These are phyloP conservation scores for Neomonachus schauinslandi DNA, from an alignment of 2,113 vertebrate genomes.

Conservation along the genomic window DNA sequence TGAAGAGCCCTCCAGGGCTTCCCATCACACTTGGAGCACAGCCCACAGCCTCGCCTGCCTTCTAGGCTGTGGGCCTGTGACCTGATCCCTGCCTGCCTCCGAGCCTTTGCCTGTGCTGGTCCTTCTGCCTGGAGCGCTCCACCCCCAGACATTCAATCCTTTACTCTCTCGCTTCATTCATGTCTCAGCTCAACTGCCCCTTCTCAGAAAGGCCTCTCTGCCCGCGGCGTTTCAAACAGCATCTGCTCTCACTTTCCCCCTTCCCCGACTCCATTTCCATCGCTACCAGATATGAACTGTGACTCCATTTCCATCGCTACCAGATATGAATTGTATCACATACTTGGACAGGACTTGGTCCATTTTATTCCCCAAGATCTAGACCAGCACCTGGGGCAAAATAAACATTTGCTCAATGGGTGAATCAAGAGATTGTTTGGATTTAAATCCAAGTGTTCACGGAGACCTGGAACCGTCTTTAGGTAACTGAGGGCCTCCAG, in stretches of 20 bases:
- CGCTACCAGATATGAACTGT: accelerated
- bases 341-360: background rate
- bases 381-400: background rate
- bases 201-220: background rate
- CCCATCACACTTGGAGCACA: background rate
- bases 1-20: background rate
- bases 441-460: background rate
- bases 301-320: no score
- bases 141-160: accelerated
- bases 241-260: background rate
- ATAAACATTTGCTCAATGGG: background rate
- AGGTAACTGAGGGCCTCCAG: background rate
- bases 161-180: background rate
- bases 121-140: background rate
- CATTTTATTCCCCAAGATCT: background rate
- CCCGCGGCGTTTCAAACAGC: background rate
- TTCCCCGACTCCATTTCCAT: no score
- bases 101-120: background rate
- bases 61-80: accelerated
- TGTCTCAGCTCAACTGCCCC: background rate
- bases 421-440: background rate
- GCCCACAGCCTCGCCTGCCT: no score
- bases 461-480: background rate
- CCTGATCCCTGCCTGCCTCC: background rate
- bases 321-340: background rate